Base-by-base conservation (phyloP, 2,797 vertebrate species). In the Phrynocephalus vlangalii region DNA sequence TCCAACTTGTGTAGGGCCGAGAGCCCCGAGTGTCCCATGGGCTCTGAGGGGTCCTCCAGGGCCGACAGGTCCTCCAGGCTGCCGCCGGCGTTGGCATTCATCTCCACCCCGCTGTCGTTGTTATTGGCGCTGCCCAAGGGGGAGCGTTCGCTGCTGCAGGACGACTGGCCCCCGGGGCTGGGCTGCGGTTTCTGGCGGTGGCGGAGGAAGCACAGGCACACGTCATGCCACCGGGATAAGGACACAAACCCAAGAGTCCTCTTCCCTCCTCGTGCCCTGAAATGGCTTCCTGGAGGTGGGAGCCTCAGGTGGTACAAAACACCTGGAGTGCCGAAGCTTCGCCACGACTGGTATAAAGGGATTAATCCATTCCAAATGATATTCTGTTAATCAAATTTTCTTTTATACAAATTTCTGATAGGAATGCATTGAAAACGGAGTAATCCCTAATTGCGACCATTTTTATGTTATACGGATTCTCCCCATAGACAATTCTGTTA, bases 61-160 rank as follows among this genome's bases (percentile, higher is more conserved):
- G 97, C 98, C 10, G 98, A 98, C 92, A 99, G 97, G 90, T 99
- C 98, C 94, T 99, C 99, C 13, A 98, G 97, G 92, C 99, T 99
- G 66, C 98, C 98, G 0, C 98, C 98, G 0, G 98, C 96, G 1
- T 99, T 99, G n/a, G 98, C 97, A 1, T 99, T 97, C 99, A 99
- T 99, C 96, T 99, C 99, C 90, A 99, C 99, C 0, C 99, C 99
- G 0, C 99, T 99, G 96, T 99, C 99, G 0, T 99, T 99, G 95
- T 99, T 99, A 95, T 99, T 98, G 88, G 98, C 97, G 38, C 98
- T 99, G 87, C 98, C 98, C 18, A 99, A 96, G 0, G 98, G 98
- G 1, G 99, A 99, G 72, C 97, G 98, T 91, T 98, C 99, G 0
- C 99, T 99, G 96, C 98, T 99, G 96, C 99, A 99, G 0, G 99